Conservation (phyloP, 2,113 vertebrate genomes). For the Triplophysa rosa region DNA sequence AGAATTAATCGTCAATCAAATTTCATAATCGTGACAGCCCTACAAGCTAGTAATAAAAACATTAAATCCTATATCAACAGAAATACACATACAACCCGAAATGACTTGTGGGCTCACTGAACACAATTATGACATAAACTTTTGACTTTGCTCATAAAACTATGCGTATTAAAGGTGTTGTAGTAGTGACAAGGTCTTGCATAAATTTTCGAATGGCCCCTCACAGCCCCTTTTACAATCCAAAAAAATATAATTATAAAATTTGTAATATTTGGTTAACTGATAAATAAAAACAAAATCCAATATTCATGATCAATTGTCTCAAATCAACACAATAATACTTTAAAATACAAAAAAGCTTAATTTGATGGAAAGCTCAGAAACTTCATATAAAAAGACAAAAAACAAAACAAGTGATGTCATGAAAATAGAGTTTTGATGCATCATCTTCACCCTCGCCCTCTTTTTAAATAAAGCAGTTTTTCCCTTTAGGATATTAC, state of each 20-base stretch:
- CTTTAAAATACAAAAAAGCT: neutral
- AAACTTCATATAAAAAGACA: neutral
- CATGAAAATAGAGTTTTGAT: neutral
- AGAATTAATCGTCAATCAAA: too few species aligned
- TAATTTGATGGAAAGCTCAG: neutral
- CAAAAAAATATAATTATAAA: neutral
- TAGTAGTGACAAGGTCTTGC: too few species aligned
- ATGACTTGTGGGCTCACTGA: neutral
- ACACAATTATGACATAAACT: neutral
- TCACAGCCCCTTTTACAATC: neutral
- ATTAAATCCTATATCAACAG: too few species aligned
- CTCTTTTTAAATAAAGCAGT: neutral
- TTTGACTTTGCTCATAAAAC: neutral
- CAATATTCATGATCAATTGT: neutral
- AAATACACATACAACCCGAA: neutral
- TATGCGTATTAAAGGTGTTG: too few species aligned
- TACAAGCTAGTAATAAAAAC: neutral
- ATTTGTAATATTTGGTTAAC: neutral
- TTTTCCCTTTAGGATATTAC: constrained; percentile 19
- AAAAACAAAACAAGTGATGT: neutral
- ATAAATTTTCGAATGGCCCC: too few species aligned
- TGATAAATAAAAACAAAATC: neutral
- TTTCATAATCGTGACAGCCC: too few species aligned
- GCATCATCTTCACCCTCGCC: neutral
- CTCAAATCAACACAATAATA: neutral